Conservation (phyloP, 2,113 vertebrate genomes). For the Trinectes maculatus region DNA sequence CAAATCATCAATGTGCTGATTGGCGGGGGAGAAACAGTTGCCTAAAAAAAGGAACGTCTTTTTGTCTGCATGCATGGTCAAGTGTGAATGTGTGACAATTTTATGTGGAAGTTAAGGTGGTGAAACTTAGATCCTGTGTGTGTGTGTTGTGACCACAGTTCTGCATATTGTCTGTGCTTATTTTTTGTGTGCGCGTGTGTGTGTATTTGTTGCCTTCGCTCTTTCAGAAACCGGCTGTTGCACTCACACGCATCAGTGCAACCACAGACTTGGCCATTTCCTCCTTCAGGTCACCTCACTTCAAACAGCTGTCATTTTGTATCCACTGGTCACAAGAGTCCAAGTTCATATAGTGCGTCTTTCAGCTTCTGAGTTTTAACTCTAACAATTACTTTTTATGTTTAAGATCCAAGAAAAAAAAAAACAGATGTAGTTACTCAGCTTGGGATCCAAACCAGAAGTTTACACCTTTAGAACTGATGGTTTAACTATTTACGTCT, state of each 20-base stretch:
- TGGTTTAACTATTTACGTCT: no score
- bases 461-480: no score
- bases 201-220: background rate
- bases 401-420: no score
- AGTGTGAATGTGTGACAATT: background rate
- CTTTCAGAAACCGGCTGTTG: conserved; percentile 35
- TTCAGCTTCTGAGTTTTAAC: background rate
- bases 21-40: no score
- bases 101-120: background rate
- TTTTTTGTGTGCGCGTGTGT: background rate
- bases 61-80: background rate
- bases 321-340: background rate
- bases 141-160: background rate
- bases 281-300: conserved; percentile 29
- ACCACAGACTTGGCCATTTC: conserved; percentile 50
- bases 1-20: no score
- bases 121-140: background rate
- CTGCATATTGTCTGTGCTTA: conserved; percentile 33
- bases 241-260: conserved; percentile 1
- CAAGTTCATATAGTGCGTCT: background rate
- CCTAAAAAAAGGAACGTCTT: no score
- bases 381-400: no score
- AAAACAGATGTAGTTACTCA: no score
- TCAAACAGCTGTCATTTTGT: background rate
- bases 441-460: no score